A percentile compares a stretch with the other conserved stretches of the same genome.
phyloP scores from a whole-genome alignment of 2,797 vertebrate species.

The Sebastes hubbsi region DNA sequence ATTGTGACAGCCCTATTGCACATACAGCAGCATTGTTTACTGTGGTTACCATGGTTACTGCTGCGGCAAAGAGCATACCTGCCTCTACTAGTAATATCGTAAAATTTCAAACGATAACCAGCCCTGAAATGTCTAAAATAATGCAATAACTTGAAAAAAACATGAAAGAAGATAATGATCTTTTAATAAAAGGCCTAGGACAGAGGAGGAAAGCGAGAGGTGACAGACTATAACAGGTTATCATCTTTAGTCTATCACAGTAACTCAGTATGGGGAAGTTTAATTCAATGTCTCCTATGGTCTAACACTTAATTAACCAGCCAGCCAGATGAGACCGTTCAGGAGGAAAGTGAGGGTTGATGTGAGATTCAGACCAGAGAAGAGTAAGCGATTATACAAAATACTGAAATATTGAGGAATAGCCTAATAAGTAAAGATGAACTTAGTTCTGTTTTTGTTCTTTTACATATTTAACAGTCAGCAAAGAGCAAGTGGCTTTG shows the following conservation, averaged over 20 bases:
- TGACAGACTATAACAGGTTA: not conserved
- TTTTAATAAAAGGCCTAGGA: not conserved
- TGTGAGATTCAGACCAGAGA: not conserved
- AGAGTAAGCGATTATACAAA: not conserved
- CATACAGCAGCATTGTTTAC: not conserved
- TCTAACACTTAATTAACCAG: not conserved
- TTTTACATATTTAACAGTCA: not conserved
- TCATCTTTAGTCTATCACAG: not conserved
- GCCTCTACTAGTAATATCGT: not conserved
- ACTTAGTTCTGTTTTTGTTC: not conserved
- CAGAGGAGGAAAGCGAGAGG: not conserved
- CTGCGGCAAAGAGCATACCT: not conserved
- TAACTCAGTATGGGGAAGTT: not conserved
- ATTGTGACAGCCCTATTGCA: not conserved
- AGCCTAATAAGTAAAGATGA: not conserved
- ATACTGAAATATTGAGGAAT: not conserved
- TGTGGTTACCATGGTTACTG: not conserved
- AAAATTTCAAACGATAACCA: not conserved
- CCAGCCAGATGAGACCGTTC: not conserved
- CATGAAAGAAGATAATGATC: not conserved
- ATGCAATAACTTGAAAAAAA: not conserved
- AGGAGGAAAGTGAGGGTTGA: not conserved
- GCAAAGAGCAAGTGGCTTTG: not conserved
- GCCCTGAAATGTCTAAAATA: not conserved
- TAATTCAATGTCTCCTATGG: not conserved